Percentiles rank a stretch among this genome's conserved stretches.
These are phyloP conservation scores for Sminthurinus signatus DNA, from an alignment of 1,140 invertebrate genomes.

Conservation along the genomic window DNA sequence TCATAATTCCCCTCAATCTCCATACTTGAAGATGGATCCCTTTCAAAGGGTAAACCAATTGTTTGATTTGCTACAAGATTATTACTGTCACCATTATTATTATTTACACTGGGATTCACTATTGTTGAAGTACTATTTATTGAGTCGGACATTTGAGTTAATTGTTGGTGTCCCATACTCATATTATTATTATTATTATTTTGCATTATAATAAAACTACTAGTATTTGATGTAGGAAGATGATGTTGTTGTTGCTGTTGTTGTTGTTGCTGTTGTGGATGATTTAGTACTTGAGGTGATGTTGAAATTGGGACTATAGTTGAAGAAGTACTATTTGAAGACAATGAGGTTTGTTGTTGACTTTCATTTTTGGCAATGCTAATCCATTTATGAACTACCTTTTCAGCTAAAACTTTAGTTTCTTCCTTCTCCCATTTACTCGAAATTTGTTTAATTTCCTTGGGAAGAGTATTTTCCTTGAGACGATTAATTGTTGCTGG, in stretches of 20 bases:
- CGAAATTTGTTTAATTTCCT: conserved; percentile 79
- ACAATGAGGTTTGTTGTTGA: neutral
- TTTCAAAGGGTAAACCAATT: neutral
- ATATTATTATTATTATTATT: neutral
- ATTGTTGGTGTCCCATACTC: too few relatives aligned
- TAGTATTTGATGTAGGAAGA: neutral
- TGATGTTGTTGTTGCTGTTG: neutral
- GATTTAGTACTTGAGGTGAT: neutral
- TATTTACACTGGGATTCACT: too few relatives aligned
- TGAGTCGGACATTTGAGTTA: too few relatives aligned
- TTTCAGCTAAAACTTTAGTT: conserved; percentile 63
- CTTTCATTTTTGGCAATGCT: conserved; percentile 61
- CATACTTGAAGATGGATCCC: too few relatives aligned
- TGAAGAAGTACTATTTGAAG: neutral
- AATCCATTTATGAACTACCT: conserved; percentile 84
- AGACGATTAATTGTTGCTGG: conserved; percentile 82
- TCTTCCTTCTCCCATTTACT: conserved; percentile 69
- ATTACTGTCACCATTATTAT: too few relatives aligned
- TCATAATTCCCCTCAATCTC: neutral
- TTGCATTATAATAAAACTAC: neutral
- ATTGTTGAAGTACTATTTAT: too few relatives aligned
- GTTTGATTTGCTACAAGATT: too few relatives aligned
- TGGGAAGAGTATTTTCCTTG: conserved; percentile 84
- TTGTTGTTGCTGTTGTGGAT: neutral
- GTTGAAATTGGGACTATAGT: too few relatives aligned